Conservation (phyloP, 2,797 vertebrate species). For the Pelodytes ibericus region DNA sequence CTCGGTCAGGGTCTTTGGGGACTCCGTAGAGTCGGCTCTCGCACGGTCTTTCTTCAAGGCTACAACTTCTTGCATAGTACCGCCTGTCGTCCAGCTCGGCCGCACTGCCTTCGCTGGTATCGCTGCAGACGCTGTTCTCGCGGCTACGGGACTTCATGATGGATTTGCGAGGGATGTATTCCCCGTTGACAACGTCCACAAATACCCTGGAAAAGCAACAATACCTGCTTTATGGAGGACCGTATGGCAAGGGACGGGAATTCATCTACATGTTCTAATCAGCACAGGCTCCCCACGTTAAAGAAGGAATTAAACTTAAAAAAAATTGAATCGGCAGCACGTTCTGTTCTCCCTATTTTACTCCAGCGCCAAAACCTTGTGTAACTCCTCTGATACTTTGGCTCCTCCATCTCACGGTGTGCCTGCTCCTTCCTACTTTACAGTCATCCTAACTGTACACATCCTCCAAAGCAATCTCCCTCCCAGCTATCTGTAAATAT, state of each 20-base stretch:
- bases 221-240: background rate
- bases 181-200: conserved; percentile 93
- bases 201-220: conserved; percentile 77
- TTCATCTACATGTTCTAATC: background rate
- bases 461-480: too few species aligned
- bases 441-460: too few species aligned
- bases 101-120: conserved; percentile 92
- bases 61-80: conserved; percentile 73
- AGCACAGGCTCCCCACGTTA: background rate
- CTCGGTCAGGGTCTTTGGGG: conserved; percentile 80
- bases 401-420: too few species aligned
- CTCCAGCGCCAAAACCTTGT: too few species aligned
- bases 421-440: too few species aligned
- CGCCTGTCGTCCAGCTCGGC: conserved; percentile 88
- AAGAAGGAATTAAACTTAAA: too few species aligned
- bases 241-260: background rate
- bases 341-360: too few species aligned
- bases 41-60: conserved; percentile 82
- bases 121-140: conserved; percentile 95
- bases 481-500: too few species aligned
- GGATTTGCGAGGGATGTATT: conserved; percentile 91
- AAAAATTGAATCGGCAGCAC: too few species aligned
- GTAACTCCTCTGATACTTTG: too few species aligned
- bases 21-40: conserved; percentile 84
- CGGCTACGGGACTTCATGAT: conserved; percentile 95